These are phyloP conservation scores for Phyllostomus hastatus DNA, from an alignment of 2,113 vertebrate species.

Conservation along the genomic window DNA sequence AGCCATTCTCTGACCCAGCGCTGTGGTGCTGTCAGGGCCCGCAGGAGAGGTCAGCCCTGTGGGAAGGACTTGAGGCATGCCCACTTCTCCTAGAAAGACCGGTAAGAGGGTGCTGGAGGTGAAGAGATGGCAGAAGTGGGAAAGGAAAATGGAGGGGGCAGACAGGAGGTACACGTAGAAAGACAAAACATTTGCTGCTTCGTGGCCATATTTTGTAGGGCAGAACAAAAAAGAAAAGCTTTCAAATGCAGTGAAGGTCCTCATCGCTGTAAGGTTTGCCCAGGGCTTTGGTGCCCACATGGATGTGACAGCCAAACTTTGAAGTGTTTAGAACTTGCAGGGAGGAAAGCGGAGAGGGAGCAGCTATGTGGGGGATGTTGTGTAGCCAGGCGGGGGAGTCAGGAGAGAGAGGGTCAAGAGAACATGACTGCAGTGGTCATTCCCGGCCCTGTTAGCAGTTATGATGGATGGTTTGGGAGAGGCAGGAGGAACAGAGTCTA, in stretches of 20 bases:
- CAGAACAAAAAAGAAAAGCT: background rate
- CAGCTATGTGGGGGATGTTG: background rate
- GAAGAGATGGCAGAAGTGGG: background rate
- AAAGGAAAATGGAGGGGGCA: background rate
- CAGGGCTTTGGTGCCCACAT: background rate
- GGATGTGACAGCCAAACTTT: background rate
- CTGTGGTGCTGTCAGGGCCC: background rate
- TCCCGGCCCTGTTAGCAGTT: slow-evolving; percentile 35
- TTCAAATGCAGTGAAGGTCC: background rate
- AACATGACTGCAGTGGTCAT: slow-evolving; percentile 62
- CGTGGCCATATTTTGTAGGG: background rate
- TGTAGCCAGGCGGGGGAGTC: background rate
- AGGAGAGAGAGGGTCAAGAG: background rate
- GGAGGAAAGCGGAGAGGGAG: background rate
- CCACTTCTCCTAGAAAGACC: background rate
- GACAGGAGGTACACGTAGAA: background rate
- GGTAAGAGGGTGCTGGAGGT: background rate
- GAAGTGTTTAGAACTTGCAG: background rate
- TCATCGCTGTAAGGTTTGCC: background rate
- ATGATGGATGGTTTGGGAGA: slow-evolving; percentile 74
- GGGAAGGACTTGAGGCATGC: background rate
- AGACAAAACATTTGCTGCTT: background rate
- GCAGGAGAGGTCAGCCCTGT: background rate
- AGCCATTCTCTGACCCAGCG: background rate
- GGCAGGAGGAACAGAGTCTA: slow-evolving; percentile 65